Evolutionary conservation across 2,888 invertebrate genomes (phyloP).

Genomic region (Tinea semifulvella): DNA sequence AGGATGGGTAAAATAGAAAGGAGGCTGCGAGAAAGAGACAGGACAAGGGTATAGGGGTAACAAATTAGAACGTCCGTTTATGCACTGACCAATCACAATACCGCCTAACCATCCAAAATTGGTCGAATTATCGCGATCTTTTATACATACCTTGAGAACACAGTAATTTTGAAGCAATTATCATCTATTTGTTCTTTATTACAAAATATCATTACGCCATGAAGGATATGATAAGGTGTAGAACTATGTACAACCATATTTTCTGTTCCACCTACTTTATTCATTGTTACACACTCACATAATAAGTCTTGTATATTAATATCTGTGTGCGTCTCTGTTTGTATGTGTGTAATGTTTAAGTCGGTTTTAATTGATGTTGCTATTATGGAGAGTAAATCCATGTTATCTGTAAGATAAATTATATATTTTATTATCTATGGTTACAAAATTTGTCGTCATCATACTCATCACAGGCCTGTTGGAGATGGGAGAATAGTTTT

Average conservation of each 20-base stretch:
- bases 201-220: conserved; percentile 38
- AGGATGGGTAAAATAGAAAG: no score
- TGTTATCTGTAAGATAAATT: conserved; percentile 28
- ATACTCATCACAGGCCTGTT: no score
- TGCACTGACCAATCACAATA: no score
- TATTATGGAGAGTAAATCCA: conserved; percentile 31
- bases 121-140: no score
- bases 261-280: conserved; percentile 22
- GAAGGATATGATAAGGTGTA: conserved; percentile 38
- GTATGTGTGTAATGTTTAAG: conserved; percentile 33
- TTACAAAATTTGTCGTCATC: no score
- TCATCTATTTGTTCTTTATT: conserved; percentile 19
- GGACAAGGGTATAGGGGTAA: no score
- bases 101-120: no score
- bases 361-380: conserved; percentile 35
- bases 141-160: conserved; percentile 37
- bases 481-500: no score
- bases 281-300: conserved; percentile 35
- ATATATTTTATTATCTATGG: no score
- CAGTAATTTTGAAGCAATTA: conserved; percentile 23
- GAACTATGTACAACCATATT: conserved; percentile 33
- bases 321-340: conserved; percentile 19
- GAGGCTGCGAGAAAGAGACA: no score
- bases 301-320: conserved; percentile 28
- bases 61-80: no score